These are phyloP conservation scores for Percopsis transmontana DNA, from an alignment of 2,113 vertebrate species.

Conservation along the genomic window DNA sequence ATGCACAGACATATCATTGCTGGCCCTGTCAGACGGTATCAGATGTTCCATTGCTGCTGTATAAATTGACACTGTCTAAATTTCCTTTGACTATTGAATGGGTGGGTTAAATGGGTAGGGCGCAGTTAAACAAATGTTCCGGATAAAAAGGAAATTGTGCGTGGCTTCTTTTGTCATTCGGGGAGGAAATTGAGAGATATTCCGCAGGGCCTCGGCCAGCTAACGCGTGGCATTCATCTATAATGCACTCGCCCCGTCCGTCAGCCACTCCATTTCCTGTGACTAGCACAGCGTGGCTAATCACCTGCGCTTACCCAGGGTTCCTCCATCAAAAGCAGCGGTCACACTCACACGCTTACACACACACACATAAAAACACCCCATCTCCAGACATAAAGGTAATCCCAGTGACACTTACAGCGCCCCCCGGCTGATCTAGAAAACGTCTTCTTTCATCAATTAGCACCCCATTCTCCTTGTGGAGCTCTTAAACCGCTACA, in stretches of 20 bases:
- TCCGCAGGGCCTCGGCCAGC: conserved; percentile 42
- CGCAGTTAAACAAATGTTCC: conserved; percentile 77
- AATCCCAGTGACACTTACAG: conserved; percentile 3
- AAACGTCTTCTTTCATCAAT: conserved; percentile 42
- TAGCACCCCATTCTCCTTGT: conserved; percentile 10
- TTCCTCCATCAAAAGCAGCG: conserved; percentile 55
- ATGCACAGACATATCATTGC: conserved; percentile 47
- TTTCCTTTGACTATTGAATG: conserved; percentile 69
- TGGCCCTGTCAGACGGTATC: conserved; percentile 46
- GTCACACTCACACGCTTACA: conserved; percentile 1
- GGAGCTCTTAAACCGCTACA: neutral
- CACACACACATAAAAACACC: conserved; percentile 30
- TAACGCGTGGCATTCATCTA: conserved; percentile 76
- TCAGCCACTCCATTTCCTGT: conserved; percentile 81
- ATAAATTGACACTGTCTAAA: conserved; percentile 75
- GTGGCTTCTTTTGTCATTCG: conserved; percentile 74
- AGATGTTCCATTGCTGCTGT: conserved; percentile 55
- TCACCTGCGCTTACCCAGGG: conserved; percentile 78
- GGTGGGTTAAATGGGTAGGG: conserved; percentile 74
- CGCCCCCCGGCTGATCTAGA: conserved; percentile 33
- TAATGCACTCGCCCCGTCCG: conserved; percentile 78
- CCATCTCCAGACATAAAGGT: conserved; percentile 36
- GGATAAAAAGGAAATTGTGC: conserved; percentile 75
- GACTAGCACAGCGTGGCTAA: conserved; percentile 86
- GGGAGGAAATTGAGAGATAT: conserved; percentile 74